Evolutionary conservation across 2,113 vertebrate genomes (phyloP).

Genomic region (Camelus dromedarius): DNA sequence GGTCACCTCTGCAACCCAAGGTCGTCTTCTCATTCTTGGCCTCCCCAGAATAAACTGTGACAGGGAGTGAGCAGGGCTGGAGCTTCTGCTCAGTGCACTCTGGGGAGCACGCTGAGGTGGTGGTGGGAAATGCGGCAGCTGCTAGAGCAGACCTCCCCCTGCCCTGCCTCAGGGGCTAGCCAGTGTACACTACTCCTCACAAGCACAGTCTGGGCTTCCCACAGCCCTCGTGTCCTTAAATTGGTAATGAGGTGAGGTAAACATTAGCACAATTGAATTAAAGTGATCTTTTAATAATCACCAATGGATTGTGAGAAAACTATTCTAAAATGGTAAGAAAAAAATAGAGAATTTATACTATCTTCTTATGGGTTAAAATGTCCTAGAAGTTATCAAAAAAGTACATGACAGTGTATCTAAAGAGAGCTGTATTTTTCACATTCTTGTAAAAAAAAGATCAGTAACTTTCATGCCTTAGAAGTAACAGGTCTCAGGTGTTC

Average conservation of each 20-base stretch:
- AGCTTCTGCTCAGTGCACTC: neutral
- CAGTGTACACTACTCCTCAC: neutral
- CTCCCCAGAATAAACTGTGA: neutral
- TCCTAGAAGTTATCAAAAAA: slow-evolving; percentile 67
- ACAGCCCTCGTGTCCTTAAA: neutral
- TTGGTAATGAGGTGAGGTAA: neutral
- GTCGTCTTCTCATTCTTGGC: neutral
- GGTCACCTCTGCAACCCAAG: neutral
- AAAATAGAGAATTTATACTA: neutral
- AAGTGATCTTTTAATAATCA: slow-evolving; percentile 49
- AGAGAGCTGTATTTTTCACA: slow-evolving; percentile 55
- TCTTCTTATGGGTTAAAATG: slow-evolving; percentile 38
- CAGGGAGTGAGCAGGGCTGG: neutral
- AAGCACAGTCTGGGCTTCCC: neutral
- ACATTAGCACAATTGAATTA: neutral
- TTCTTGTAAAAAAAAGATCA: slow-evolving; percentile 49
- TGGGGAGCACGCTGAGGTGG: neutral
- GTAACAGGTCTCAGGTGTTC: slow-evolving; percentile 76
- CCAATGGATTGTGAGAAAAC: neutral
- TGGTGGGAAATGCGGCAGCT: neutral
- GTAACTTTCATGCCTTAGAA: slow-evolving; percentile 68
- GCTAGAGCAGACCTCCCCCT: neutral
- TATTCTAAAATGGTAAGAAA: neutral
- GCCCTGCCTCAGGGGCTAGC: neutral
- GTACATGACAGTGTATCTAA: slow-evolving; percentile 12